Base-by-base conservation (phyloP, 2,888 invertebrate genomes). In the Ceraclea dissimilis region DNA sequence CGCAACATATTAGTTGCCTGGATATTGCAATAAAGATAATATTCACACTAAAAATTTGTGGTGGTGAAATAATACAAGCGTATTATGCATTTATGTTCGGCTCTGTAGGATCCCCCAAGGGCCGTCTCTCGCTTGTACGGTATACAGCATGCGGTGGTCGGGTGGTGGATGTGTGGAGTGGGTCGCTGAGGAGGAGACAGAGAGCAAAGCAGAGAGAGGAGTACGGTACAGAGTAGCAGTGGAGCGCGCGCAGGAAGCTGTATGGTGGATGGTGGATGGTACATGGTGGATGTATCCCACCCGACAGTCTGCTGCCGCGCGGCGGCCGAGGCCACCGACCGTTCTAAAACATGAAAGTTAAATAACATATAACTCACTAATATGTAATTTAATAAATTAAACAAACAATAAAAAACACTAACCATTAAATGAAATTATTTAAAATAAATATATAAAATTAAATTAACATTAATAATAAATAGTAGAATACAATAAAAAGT, bases 251-350 rank as follows among this genome's bases (percentile, higher is more conserved):
- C 39, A 39, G 39, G 39, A 39, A 39, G 39, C 39, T 39, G 39
- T 39, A 39, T 39, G 39, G 39, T 13, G 39, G 39, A 39, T 39
- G 13, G 39, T 39, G 39, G 2, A n/a, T 8, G 39, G 39, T 26
- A 10, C 10, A 26, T 10, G 26, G 26, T 39, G 39, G 39, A 39
- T 39, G 39, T 39, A 16, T 26, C 4, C 39, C 39, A 39, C n/a
- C 39, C 39, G 39, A 53, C 61, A 61, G 61, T 61, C 61, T 61
- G 61, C 61, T 59, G 61, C 61, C 61, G 61, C 61, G 58, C 59
- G 61, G 61, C 61, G 61, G 61, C 61, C 59, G 59, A 60, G 61
- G 61, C 61, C 61, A 59, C 61, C 57, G 59, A 61, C 61, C 59
- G 56, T 56, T 57, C 53, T 60, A 33, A 61, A 61, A 57, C 59